Base-by-base conservation (phyloP, 2,797 vertebrate species). In the Limnodromus scolopaceus region DNA sequence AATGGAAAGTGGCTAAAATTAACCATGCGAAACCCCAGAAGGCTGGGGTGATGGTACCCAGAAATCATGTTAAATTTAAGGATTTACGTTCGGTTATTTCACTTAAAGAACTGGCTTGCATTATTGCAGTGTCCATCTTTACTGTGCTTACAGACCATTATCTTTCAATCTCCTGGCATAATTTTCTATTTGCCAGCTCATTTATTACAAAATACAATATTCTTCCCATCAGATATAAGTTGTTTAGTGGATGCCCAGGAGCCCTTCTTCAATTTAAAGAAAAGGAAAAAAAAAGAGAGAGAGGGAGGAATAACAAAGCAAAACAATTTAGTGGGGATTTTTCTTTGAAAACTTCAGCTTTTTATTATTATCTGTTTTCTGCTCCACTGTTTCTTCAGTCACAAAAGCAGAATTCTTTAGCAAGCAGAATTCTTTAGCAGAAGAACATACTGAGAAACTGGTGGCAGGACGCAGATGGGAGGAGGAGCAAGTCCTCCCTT, bases 1-100 rank as follows among this genome's bases (percentile, higher is more conserved):
- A 97, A 97, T 84, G 22, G 30, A 76, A 70, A 89, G 80, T 64
- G 53, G 85, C 83, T 94, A 96, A 89, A 90, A 95, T 70, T 97
- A 84, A 20, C 63, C 43, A 72, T 5, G 49, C 2, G 0, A 88
- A 93, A 94, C 92, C 92, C 68, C 61, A 94, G 91, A 96, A 93
- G 93, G 76, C 91, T 75, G 76, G n/a, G 76, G 76, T 49, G 77
- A 82, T 46, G 75, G 70, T 90, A 92, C 60, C 93, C 69, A 93
- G 74, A 72, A 93, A 74, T 79, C 32, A 23, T 8, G 8, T 7
- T 6, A 53, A 64, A 23, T 58, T 34, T 63, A 87, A 87, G 64
- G 51, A 90, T 61, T 64, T 41, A 53, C 1, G 1, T 32, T 53
- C 0, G 0, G 36, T 79, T 76, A 32, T 76, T 88, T 89, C 49